Evolutionary conservation across 2,888 invertebrate genomes (phyloP).

Genomic region (Hyposoter dolosus): DNA sequence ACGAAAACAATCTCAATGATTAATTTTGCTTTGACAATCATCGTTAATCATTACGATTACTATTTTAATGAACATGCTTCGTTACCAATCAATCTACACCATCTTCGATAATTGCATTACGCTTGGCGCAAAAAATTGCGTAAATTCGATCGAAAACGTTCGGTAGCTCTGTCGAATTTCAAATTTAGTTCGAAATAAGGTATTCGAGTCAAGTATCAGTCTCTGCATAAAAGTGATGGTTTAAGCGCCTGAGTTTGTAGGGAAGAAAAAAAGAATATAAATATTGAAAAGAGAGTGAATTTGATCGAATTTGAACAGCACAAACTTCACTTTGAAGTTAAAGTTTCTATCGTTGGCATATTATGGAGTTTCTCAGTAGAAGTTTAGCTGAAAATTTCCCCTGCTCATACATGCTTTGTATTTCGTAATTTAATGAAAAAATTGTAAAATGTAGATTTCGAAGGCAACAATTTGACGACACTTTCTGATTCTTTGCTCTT

Average conservation of each 20-base stretch:
- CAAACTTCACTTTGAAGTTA: not conserved
- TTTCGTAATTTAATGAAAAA: not conserved
- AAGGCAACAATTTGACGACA: not conserved
- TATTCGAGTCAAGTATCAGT: not conserved
- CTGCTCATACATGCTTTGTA: not conserved
- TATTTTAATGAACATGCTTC: no score
- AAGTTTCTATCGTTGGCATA: not conserved
- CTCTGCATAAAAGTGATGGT: not conserved
- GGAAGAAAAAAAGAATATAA: not conserved
- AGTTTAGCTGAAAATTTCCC: not conserved
- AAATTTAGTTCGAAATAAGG: not conserved
- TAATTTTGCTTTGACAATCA: not conserved
- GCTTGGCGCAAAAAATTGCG: no score
- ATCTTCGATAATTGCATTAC: no score
- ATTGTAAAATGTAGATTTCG: not conserved
- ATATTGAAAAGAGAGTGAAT: not conserved
- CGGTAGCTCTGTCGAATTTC: no score
- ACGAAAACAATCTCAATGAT: not conserved
- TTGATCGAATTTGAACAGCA: not conserved
- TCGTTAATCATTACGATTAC: not conserved
- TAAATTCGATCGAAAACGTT: no score
- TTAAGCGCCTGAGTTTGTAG: not conserved
- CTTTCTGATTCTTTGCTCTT: not conserved
- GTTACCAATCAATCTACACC: no score
- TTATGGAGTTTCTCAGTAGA: not conserved